phyloP scores from a whole-genome alignment of 1,140 invertebrate genomes.

The Drosophila virilis region DNA sequence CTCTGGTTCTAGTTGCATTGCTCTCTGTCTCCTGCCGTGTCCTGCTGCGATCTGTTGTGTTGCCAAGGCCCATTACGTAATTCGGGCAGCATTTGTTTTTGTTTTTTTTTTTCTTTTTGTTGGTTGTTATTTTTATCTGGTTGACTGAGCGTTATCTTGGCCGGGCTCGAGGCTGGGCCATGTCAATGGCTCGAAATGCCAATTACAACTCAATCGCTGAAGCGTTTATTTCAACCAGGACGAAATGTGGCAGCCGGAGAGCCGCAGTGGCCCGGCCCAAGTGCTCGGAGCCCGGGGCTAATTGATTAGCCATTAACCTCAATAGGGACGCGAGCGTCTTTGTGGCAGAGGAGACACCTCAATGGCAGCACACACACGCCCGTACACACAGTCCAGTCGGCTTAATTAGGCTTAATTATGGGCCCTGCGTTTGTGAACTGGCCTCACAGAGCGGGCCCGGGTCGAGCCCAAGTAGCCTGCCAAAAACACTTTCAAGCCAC shows the following conservation, averaged over 20 bases:
- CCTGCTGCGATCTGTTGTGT: not conserved
- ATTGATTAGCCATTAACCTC: slow-evolving; percentile 82
- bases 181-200: slow-evolving; percentile 38
- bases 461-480: slow-evolving; percentile 46
- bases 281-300: slow-evolving; percentile 39
- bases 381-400: slow-evolving; percentile 10
- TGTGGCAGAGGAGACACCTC: slow-evolving; percentile 57
- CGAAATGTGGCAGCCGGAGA: not conserved
- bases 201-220: slow-evolving; percentile 75
- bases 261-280: slow-evolving; percentile 14
- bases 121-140: not conserved
- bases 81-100: slow-evolving; percentile 17
- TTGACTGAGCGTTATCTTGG: not conserved
- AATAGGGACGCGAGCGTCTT: slow-evolving; percentile 46
- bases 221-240: slow-evolving; percentile 40
- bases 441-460: not conserved
- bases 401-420: slow-evolving; percentile 77
- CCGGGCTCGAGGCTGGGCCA: slow-evolving; percentile 9
- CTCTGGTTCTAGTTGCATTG: too few species aligned
- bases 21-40: too few species aligned
- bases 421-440: slow-evolving; percentile 37
- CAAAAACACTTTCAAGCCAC: slow-evolving; percentile 66
- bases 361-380: slow-evolving; percentile 13
- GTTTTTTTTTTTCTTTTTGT: not conserved
- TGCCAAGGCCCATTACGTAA: slow-evolving; percentile 21